phyloP scores from a whole-genome alignment of 2,888 invertebrate species.

The Arctia plantaginis region DNA sequence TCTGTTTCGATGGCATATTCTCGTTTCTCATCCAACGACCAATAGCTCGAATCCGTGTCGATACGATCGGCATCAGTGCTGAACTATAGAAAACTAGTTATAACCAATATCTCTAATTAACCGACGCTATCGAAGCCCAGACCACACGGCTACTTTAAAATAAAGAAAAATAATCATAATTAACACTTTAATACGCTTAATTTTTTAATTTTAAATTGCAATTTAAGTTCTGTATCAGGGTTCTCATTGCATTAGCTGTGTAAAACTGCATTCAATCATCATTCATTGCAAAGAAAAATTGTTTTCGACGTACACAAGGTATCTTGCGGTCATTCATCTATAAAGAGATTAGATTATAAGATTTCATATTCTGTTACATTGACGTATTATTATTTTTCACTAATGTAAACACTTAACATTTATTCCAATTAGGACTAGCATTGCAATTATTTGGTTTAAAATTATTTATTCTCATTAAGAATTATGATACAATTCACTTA shows the following conservation, averaged over 20 bases:
- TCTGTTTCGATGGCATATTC: conserved; percentile 21
- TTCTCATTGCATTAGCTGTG: too few relatives aligned
- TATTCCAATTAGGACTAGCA: not conserved
- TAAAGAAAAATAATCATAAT: not conserved
- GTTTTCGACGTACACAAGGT: not conserved
- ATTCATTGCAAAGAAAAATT: too few relatives aligned
- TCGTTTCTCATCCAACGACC: conserved; percentile 18
- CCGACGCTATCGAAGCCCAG: conserved; percentile 1
- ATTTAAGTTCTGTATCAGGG: too few relatives aligned
- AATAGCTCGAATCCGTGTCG: conserved; percentile 11
- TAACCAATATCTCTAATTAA: not conserved
- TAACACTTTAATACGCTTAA: not conserved
- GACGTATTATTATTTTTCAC: not conserved
- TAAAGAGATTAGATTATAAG: not conserved
- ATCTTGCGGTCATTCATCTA: not conserved
- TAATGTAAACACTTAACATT: not conserved
- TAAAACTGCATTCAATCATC: too few relatives aligned
- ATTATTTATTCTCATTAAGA: too few relatives aligned
- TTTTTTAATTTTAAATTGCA: too few relatives aligned
- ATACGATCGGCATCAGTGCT: conserved; percentile 5
- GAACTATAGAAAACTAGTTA: conserved; percentile 16
- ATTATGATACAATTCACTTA: too few relatives aligned
- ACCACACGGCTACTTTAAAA: not conserved
- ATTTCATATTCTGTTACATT: too few relatives aligned
- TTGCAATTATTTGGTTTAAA: too few relatives aligned